Conservation (phyloP, 2,888 invertebrate species). For the Amitus sp. region DNA sequence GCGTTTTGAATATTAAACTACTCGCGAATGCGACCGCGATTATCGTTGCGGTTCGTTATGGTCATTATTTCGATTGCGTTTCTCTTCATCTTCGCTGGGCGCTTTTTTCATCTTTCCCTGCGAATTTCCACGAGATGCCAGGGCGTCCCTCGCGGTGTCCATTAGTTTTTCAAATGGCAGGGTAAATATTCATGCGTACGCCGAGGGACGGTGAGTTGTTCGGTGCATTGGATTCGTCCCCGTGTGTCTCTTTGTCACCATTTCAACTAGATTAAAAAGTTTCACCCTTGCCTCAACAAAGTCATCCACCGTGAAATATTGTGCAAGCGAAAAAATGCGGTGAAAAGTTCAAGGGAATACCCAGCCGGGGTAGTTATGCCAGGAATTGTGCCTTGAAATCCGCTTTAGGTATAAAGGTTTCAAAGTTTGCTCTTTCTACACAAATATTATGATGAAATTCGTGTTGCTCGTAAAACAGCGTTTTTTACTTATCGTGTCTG, state of each 20-base stretch:
- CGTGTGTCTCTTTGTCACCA: slow-evolving; percentile 32
- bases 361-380: slow-evolving; percentile 4
- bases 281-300: slow-evolving; percentile 32
- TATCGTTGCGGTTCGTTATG: slow-evolving; percentile 28
- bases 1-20: slow-evolving; percentile 52
- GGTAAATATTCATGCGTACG: slow-evolving; percentile 34
- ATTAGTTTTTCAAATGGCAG: slow-evolving; percentile 30
- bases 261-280: slow-evolving; percentile 26
- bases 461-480: not conserved
- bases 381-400: too few species aligned
- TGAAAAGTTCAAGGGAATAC: slow-evolving; percentile 26
- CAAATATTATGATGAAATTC: not conserved
- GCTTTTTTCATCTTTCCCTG: not conserved
- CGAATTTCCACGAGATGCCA: slow-evolving; percentile 6
- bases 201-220: slow-evolving; percentile 6
- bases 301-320: slow-evolving; percentile 34
- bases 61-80: slow-evolving; percentile 23
- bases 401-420: not conserved
- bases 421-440: not conserved
- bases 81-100: not conserved
- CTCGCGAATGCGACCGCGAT: slow-evolving; percentile 39
- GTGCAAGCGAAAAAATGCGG: slow-evolving; percentile 24
- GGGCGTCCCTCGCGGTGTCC: slow-evolving; percentile 11
- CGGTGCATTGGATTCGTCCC: slow-evolving; percentile 29
- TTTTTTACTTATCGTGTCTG: not conserved